A percentile compares a stretch with the other conserved stretches of the same genome.
Evolutionary conservation across 2,113 vertebrate genomes (phyloP).

Genomic region (Hypanus sabinus): DNA sequence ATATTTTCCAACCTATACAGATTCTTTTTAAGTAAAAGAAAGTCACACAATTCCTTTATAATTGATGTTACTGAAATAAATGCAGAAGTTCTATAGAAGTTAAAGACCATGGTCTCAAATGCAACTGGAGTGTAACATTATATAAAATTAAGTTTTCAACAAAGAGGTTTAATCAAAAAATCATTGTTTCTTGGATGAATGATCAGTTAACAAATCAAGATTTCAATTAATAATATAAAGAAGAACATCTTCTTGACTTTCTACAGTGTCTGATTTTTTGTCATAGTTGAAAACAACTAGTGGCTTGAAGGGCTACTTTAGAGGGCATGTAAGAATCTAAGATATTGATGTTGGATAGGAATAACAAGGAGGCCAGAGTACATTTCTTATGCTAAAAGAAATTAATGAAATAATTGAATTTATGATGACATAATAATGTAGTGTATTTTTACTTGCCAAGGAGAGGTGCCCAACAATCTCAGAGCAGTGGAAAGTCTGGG

Average conservation of each 20-base stretch:
- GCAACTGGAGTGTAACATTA: neutral
- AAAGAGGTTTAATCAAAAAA: no score
- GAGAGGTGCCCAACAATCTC: no score
- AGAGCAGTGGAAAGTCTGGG: no score
- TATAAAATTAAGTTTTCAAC: neutral
- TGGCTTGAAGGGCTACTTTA: neutral
- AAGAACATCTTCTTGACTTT: no score
- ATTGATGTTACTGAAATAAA: neutral
- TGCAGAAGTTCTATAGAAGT: neutral
- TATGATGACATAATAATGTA: no score
- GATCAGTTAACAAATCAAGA: neutral
- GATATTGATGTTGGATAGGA: neutral
- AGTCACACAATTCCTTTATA: neutral
- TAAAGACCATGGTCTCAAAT: neutral
- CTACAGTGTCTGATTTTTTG: neutral
- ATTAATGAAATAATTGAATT: no score
- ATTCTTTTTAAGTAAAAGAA: conserved; percentile 38
- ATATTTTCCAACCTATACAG: conserved; percentile 38
- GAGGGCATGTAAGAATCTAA: neutral
- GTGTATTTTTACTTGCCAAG: no score
- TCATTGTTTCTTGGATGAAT: neutral
- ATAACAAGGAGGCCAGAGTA: neutral
- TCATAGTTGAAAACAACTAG: neutral
- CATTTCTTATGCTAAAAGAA: no score
- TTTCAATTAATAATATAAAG: neutral